These are phyloP conservation scores for Cisticola juncidis DNA, from an alignment of 2,113 vertebrate genomes.

Conservation along the genomic window DNA sequence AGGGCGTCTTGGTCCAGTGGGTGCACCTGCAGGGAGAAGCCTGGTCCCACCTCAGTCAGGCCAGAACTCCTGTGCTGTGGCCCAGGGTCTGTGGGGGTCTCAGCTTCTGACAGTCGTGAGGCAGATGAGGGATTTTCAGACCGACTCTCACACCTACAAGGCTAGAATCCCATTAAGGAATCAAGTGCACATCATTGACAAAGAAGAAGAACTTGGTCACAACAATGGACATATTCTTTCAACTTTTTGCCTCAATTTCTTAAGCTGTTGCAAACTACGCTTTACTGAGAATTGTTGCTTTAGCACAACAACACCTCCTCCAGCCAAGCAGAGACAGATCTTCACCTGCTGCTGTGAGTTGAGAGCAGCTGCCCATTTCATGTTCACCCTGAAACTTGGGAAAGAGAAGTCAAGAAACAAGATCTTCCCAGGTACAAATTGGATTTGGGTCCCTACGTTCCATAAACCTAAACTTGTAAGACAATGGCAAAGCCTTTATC, in stretches of 20 bases:
- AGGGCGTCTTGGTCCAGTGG: too few species aligned
- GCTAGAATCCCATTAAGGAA: background rate
- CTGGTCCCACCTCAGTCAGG: too few species aligned
- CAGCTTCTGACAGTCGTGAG: too few species aligned
- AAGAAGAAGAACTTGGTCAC: background rate
- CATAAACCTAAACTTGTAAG: background rate
- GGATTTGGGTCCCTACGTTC: background rate
- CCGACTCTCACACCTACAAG: too few species aligned
- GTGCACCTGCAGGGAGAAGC: too few species aligned
- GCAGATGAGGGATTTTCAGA: too few species aligned
- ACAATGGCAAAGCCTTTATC: background rate
- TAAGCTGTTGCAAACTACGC: background rate
- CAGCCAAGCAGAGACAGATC: background rate
- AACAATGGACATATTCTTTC: background rate
- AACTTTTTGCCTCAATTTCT: background rate
- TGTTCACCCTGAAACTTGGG: background rate
- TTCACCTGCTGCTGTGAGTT: background rate
- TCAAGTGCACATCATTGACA: fast-evolving
- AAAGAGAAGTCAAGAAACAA: background rate
- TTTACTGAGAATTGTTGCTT: background rate
- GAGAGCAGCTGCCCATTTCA: background rate
- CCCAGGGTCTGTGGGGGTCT: too few species aligned
- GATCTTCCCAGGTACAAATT: background rate
- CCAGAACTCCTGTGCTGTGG: too few species aligned
- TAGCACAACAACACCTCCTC: background rate